Evolutionary conservation across 2,888 invertebrate genomes (phyloP).

Genomic region (Dastarcus helophoroides): DNA sequence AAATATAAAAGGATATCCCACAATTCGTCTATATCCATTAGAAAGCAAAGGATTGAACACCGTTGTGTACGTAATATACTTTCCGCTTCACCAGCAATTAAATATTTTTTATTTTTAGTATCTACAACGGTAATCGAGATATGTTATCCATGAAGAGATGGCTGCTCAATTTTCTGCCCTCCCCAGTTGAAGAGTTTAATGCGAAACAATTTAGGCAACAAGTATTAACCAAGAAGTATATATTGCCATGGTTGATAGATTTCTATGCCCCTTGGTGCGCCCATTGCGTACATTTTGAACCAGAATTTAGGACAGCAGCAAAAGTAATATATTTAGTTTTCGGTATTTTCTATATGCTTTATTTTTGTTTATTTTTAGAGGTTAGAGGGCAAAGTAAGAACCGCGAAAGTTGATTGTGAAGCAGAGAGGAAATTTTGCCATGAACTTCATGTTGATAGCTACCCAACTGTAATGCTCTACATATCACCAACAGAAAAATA

Average conservation of each 20-base stretch:
- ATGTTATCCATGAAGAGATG: constrained; percentile 49
- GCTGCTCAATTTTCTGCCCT: constrained; percentile 51
- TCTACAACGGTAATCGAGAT: constrained; percentile 52
- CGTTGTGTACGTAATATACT: constrained; percentile 38
- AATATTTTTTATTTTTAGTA: constrained; percentile 32
- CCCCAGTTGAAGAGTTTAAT: constrained; percentile 40
- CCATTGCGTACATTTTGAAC: constrained; percentile 53
- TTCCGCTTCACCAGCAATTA: background rate
- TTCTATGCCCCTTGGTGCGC: constrained; percentile 60
- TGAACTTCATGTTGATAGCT: constrained; percentile 42
- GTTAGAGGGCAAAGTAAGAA: constrained; percentile 43
- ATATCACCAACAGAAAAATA: constrained; percentile 25
- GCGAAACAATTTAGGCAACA: constrained; percentile 36
- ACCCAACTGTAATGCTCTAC: constrained; percentile 48
- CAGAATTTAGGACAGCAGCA: constrained; percentile 53
- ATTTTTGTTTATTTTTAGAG: constrained; percentile 26
- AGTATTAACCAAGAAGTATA: constrained; percentile 37
- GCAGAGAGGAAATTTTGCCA: constrained; percentile 41
- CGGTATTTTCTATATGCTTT: background rate
- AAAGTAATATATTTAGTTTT: constrained; percentile 36
- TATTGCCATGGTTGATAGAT: constrained; percentile 47
- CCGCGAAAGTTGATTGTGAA: constrained; percentile 58
- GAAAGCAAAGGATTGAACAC: constrained; percentile 40
- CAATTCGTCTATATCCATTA: constrained; percentile 53
- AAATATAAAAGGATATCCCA: constrained; percentile 54